Evolutionary conservation across 2,888 invertebrate genomes (phyloP).

Genomic region (Drosophila nigricruria): DNA sequence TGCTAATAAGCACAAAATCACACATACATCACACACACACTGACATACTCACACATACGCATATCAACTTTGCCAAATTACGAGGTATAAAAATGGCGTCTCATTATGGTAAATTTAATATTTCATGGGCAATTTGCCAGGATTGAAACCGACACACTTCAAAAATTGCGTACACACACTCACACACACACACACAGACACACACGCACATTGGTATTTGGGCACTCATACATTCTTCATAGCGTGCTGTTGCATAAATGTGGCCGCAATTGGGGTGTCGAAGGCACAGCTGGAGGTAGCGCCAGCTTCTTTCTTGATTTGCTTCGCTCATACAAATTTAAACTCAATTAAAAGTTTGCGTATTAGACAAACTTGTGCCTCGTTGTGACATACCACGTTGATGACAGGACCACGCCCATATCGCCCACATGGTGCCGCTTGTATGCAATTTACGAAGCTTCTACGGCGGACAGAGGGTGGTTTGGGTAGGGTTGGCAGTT

Average conservation of each 20-base stretch:
- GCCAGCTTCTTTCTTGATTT: constrained; percentile 55
- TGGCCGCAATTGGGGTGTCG: constrained; percentile 12
- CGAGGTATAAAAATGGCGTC: constrained; percentile 77
- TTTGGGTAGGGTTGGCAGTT: no score
- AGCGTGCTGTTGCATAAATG: constrained; percentile 41
- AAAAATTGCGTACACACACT: constrained; percentile 62
- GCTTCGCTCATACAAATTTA: constrained; percentile 78
- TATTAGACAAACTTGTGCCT: constrained; percentile 76
- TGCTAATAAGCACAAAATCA: constrained; percentile 58
- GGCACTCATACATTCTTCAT: constrained; percentile 54
- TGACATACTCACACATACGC: constrained; percentile 34
- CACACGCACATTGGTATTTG: constrained; percentile 39
- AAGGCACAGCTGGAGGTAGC: neutral
- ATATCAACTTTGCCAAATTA: constrained; percentile 73
- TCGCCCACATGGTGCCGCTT: constrained; percentile 8
- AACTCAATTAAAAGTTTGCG: constrained; percentile 83
- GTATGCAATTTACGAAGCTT: constrained; percentile 45
- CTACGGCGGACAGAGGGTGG: neutral
- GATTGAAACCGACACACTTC: constrained; percentile 82
- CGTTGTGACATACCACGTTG: constrained; percentile 53
- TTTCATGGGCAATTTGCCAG: constrained; percentile 83
- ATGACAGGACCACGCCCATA: constrained; percentile 37
- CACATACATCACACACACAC: constrained; percentile 41
- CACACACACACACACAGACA: constrained; percentile 11
- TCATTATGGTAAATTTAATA: constrained; percentile 81